Evolutionary conservation across 2,888 invertebrate genomes (phyloP), one percentile per base, ranked within the genome.

Genomic region (Hipparchia sbordonii): DNA sequence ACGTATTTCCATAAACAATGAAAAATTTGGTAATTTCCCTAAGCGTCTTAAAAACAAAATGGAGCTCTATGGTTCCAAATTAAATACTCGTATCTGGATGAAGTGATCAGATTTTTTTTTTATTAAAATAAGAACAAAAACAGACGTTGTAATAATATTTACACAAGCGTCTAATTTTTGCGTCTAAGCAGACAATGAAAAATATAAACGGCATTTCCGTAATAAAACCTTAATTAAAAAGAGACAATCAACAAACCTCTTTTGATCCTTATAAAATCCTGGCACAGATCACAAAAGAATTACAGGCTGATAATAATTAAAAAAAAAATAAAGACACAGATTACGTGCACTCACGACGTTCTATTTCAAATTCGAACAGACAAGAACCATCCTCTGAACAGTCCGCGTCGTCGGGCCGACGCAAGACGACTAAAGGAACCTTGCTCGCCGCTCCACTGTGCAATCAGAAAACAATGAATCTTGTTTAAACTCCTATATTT

Each of bases 311-410:
- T 39, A 5, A 81, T 56, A 9, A 63, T 23, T 54, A 81, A 77
- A 83, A 84, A 87, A 39, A 84, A 82, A 83, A 84, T 82, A 81
- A 88, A 80, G 81, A 82, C 87, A 85, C 86, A 79, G 72, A 76
- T 78, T 79, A 77, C 82, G 82, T 82, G 83, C 90, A 91, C 90
- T 84, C 91, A 88, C 91, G 91, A 75, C 85, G 85, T 65, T 60
- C 59, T 60, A 45, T 68, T 61, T 54, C 45, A 63, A 63, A 61
- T 73, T 56, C 65, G 33, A 72, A 51, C 69, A 68, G 54, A 52
- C 45, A 48, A 57, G 52, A 62, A 63, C 71, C 48, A 69, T 54
- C 69, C 69, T 62, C 57, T 56, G 56, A 48, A 67, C 70, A 82
- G 87, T 86, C 87, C 86, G 87, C 90, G 87, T 86, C 88, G 84